phyloP scores from a whole-genome alignment of 2,888 invertebrate species.

The Corythucha ciliata region DNA sequence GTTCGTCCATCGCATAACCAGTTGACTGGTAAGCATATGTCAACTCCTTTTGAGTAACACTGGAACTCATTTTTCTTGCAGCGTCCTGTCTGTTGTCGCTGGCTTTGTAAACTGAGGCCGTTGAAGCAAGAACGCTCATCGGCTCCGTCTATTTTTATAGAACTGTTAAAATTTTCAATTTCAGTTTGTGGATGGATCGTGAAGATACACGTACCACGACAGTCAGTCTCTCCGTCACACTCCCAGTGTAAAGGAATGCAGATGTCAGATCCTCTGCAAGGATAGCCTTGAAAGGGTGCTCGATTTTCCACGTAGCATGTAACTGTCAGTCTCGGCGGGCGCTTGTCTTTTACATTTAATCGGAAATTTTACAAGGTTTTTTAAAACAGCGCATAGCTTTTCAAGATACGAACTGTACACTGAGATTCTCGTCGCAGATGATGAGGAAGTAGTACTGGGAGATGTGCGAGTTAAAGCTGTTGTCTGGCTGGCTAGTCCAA shows the following conservation, averaged over 20 bases:
- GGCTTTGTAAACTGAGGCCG: conserved; percentile 12
- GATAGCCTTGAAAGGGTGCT: conserved; percentile 34
- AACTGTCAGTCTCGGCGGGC: conserved; percentile 27
- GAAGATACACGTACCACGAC: conserved; percentile 30
- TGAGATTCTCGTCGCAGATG: conserved; percentile 19
- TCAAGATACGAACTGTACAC: conserved; percentile 2
- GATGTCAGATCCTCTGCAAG: conserved; percentile 34
- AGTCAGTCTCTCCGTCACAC: conserved; percentile 36
- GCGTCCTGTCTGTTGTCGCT: conserved; percentile 23
- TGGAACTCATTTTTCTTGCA: conserved; percentile 35
- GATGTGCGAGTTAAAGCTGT: too few relatives aligned
- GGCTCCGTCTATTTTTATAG: conserved; percentile 34
- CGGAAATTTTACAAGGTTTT: background rate
- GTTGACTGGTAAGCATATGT: conserved; percentile 37
- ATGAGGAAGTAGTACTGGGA: background rate
- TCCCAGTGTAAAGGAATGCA: conserved; percentile 36
- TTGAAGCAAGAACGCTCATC: conserved; percentile 32
- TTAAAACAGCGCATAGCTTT: background rate
- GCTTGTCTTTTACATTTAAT: background rate
- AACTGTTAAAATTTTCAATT: background rate
- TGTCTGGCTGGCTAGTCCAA: too few relatives aligned
- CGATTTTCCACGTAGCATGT: conserved; percentile 35
- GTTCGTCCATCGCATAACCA: conserved; percentile 39
- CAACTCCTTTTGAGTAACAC: conserved; percentile 32
- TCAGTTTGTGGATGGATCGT: background rate